These are phyloP conservation scores for Nasua narica DNA, from an alignment of 2,797 vertebrate genomes.

Conservation along the genomic window DNA sequence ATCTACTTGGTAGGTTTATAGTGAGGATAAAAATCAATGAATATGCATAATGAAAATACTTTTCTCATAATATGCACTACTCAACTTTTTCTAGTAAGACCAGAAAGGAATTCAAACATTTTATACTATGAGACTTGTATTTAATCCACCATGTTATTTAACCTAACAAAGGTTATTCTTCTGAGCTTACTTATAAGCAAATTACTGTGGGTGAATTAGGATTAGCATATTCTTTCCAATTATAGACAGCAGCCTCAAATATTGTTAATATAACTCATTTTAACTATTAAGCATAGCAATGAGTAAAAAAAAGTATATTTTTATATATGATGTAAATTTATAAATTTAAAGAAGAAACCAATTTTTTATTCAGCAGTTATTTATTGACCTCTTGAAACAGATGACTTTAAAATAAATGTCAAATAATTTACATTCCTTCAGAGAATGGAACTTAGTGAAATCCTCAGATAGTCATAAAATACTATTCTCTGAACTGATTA, in stretches of 20 bases:
- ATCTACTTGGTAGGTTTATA: not conserved
- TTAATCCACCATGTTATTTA: not conserved
- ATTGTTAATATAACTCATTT: not conserved
- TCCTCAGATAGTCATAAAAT: not conserved
- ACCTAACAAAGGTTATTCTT: not conserved
- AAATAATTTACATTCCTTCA: not conserved
- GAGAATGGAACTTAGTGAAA: not conserved
- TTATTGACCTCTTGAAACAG: not conserved
- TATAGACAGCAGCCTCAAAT: not conserved
- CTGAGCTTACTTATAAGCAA: not conserved
- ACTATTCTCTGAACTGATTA: conserved; percentile 58
- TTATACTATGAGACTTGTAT: not conserved
- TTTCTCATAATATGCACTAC: not conserved
- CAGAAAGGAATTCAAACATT: not conserved
- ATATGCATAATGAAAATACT: not conserved
- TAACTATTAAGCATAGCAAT: not conserved
- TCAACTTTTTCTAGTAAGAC: not conserved
- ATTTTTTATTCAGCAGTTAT: not conserved
- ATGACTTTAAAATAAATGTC: conserved; percentile 10
- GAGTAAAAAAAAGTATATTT: not conserved
- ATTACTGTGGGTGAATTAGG: conserved; percentile 10
- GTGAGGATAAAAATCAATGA: not conserved
- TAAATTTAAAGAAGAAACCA: not conserved
- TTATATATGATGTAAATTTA: not conserved
- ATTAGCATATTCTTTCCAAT: not conserved